A percentile compares a stretch with the other conserved stretches of the same genome.
phyloP scores from a whole-genome alignment of 2,888 invertebrate genomes.

The Asteroscopus sphinx region DNA sequence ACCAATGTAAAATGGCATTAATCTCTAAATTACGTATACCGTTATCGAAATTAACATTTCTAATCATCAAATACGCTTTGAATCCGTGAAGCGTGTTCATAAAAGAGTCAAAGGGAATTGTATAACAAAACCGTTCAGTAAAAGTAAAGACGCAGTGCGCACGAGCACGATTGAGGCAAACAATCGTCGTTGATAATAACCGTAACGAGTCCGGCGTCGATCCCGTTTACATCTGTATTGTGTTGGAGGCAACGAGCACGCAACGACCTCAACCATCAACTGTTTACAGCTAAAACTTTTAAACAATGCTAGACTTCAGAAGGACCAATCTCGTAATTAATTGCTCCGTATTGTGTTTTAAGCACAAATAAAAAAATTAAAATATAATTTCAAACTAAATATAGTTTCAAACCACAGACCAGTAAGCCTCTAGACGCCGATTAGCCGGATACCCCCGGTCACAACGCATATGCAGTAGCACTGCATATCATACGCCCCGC shows the following conservation, averaged over 20 bases:
- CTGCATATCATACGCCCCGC: no score
- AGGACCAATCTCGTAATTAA: slow-evolving; percentile 39
- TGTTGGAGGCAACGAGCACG: slow-evolving; percentile 70
- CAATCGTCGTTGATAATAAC: slow-evolving; percentile 80
- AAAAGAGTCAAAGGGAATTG: slow-evolving; percentile 68
- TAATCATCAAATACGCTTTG: slow-evolving; percentile 45
- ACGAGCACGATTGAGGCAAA: slow-evolving; percentile 74
- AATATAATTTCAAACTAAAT: no score
- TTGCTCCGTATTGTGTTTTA: no score
- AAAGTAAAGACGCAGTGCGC: slow-evolving; percentile 70
- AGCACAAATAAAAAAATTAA: no score
- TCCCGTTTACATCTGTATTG: slow-evolving; percentile 80
- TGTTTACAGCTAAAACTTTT: slow-evolving; percentile 55
- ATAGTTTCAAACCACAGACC: no score
- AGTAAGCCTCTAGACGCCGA: no score
- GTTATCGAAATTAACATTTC: slow-evolving; percentile 55
- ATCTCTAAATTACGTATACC: slow-evolving; percentile 33
- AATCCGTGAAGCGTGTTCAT: slow-evolving; percentile 46
- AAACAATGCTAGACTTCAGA: slow-evolving; percentile 46
- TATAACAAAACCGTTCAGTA: slow-evolving; percentile 72
- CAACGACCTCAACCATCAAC: slow-evolving; percentile 63
- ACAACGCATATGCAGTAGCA: no score
- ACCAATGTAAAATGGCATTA: slow-evolving; percentile 17
- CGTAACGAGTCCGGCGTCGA: slow-evolving; percentile 77
- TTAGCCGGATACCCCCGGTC: no score